Evolutionary conservation across 2,113 vertebrate genomes (phyloP).

Genomic region (Phalacrocorax pelagicus): DNA sequence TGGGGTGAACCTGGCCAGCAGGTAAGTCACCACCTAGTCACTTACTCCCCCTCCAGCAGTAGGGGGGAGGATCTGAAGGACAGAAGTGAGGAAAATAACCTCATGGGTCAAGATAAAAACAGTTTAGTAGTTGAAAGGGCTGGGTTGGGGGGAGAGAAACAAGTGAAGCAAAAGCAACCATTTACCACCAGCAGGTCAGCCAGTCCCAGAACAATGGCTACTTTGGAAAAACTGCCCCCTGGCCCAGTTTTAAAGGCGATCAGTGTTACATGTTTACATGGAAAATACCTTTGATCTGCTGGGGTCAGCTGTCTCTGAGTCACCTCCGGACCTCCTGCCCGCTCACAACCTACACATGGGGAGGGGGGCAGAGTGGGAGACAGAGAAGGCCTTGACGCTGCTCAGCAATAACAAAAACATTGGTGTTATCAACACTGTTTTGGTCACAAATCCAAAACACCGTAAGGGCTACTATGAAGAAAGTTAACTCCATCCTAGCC

Average conservation of each 20-base stretch:
- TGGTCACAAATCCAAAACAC: not conserved
- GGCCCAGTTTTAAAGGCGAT: not conserved
- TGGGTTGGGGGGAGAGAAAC: not conserved
- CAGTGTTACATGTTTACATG: not conserved
- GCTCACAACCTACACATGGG: not conserved
- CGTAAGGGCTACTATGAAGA: not conserved
- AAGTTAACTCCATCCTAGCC: not conserved
- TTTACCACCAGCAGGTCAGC: not conserved
- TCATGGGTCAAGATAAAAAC: not conserved
- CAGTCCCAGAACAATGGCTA: not conserved
- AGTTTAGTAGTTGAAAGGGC: not conserved
- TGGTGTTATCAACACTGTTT: not conserved
- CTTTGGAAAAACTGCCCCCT: not conserved
- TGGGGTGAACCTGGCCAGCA: not conserved
- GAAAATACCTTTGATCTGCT: not conserved
- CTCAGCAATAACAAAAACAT: not conserved
- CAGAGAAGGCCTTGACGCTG: not conserved
- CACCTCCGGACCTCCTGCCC: not conserved
- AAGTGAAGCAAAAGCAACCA: not conserved
- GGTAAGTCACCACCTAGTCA: fast-evolving
- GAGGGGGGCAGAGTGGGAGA: not conserved
- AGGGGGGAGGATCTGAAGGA: not conserved
- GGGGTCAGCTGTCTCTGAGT: not conserved
- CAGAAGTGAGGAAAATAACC: not conserved
- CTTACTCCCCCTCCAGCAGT: fast-evolving